Base-by-base conservation (phyloP, 2,113 vertebrate genomes). In the Turnix velox region DNA sequence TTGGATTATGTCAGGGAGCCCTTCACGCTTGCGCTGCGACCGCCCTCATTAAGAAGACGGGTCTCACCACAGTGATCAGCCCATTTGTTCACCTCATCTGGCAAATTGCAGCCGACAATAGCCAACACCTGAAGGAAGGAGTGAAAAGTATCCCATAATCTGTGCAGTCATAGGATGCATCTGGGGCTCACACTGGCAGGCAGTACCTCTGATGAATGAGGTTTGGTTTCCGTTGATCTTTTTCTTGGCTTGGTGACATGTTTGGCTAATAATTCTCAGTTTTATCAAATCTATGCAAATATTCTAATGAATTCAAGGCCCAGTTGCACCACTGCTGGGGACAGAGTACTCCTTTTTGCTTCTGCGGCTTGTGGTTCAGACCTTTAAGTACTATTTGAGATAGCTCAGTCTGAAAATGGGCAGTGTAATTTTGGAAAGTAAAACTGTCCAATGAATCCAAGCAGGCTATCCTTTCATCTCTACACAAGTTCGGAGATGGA, bases 61-160 rank as follows among this genome's bases (percentile, higher is more conserved):
- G 77, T 82, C 84, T 91, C 5, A 0, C 88, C 74, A 15, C 15
- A 62, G 77, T 9, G 66, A 92, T 93, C 77, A 68, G 65, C 77
- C 40, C 76, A 78, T 90, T 92, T 84, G 48, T 40, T 86, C 86
- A 46, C 66, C 81, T 84, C 24, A 0, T 17, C 66, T 66, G 77
- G 84, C 81, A 93, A 84, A 93, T 0, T 82, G 77, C 87, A 68
- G 81, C 66, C 82, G 69, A 82, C 81, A 89, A 77, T 16, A 81
- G 77, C 66, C 69, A 79, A 58, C 7, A 94, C 39, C 81, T 87
- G 92, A 94, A 88, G 59, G 48, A 91, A 81, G 58, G 54, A 84
- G 67, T 57, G 88, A 89, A 95, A 95, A 94, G 92, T 62, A 52
- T 57, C 81, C 77, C 35, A 31, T 69, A 82, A 69, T 62, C 71